A percentile compares a stretch with the other conserved stretches of the same genome.
Evolutionary conservation across 2,888 invertebrate genomes (phyloP).

Genomic region (Hecatera dysodea): DNA sequence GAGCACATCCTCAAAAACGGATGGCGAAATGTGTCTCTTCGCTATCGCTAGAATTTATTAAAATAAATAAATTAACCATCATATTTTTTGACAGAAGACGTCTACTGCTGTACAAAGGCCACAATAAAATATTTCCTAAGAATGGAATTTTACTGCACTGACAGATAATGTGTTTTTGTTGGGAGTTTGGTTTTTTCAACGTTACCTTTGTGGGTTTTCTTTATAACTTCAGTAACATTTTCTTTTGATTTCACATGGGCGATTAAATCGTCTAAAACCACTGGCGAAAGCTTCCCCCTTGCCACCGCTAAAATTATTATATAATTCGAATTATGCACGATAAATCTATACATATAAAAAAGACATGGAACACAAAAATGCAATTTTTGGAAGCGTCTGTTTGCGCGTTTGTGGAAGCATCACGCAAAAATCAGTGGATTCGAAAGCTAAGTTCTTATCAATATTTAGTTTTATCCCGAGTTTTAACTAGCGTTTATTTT

Average conservation of each 20-base stretch:
- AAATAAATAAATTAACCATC: not conserved
- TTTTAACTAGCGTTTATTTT: no score
- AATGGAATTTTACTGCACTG: not conserved
- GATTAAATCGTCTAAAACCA: slow-evolving; percentile 41
- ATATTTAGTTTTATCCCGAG: no score
- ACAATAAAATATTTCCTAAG: not conserved
- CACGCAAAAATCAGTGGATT: no score
- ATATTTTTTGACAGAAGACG: not conserved
- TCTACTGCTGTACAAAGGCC: not conserved
- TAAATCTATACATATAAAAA: no score
- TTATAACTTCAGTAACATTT: not conserved
- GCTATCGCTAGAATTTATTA: slow-evolving; percentile 29
- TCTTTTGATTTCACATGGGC: slow-evolving; percentile 34
- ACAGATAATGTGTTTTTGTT: not conserved
- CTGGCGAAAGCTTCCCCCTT: slow-evolving; percentile 40
- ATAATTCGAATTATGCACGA: not conserved
- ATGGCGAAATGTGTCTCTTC: slow-evolving; percentile 44
- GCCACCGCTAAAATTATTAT: slow-evolving; percentile 39
- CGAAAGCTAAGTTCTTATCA: no score
- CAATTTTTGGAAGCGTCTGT: no score
- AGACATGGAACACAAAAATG: no score
- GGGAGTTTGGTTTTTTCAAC: not conserved
- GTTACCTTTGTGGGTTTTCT: slow-evolving; percentile 40
- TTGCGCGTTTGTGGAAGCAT: no score
- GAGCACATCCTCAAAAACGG: slow-evolving; percentile 39